These are phyloP conservation scores for Smutsia temminckii DNA, from an alignment of 2,797 vertebrate genomes.

Conservation along the genomic window DNA sequence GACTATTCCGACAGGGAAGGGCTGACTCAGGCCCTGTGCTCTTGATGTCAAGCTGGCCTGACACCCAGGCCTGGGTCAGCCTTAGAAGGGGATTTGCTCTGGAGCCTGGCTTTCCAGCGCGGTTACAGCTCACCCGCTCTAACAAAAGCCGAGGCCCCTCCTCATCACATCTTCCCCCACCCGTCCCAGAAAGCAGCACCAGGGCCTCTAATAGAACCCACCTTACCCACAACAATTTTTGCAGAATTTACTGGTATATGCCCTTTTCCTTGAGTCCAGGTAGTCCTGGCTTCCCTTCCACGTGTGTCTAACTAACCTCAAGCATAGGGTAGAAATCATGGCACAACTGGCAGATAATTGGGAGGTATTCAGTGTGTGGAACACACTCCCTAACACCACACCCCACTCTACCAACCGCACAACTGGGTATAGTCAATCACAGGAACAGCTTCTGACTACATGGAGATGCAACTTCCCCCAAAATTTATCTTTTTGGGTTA, in stretches of 20 bases:
- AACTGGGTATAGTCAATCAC: background rate
- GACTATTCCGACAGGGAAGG: background rate
- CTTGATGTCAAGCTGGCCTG: background rate
- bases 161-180: background rate
- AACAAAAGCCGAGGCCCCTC: background rate
- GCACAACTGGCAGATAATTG: background rate
- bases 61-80: background rate
- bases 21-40: background rate
- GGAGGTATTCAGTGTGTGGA: background rate
- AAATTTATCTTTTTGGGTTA: background rate
- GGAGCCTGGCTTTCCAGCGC: background rate
- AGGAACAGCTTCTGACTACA: background rate
- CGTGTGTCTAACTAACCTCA: background rate
- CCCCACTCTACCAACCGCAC: background rate
- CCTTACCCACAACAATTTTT: background rate
- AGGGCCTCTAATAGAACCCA: background rate
- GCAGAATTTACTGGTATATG: background rate
- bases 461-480: background rate
- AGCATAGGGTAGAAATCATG: background rate
- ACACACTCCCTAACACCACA: background rate
- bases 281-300: background rate
- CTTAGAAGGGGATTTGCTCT: background rate
- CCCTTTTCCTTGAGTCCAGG: background rate
- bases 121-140: background rate
- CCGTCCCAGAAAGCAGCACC: background rate